phyloP scores from a whole-genome alignment of 1,140 invertebrate genomes.

The Caenorhabditis inopinata region DNA sequence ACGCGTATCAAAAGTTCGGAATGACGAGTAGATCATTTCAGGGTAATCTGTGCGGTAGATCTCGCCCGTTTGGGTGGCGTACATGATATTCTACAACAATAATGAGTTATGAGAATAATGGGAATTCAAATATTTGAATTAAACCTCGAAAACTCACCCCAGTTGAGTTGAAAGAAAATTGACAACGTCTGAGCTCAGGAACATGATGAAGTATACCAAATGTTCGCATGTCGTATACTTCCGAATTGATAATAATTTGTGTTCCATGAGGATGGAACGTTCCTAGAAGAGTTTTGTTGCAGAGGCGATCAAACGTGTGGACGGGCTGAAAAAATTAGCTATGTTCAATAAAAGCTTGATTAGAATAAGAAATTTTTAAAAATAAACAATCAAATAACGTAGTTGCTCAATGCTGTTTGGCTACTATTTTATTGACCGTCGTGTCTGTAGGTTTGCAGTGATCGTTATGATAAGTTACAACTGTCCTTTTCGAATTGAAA shows the following conservation, averaged over 20 bases:
- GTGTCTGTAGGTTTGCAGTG: no score
- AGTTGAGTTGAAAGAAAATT: conserved; percentile 70
- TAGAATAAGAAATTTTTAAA: no score
- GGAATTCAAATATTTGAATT: not conserved
- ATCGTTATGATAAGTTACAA: no score
- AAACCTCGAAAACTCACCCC: conserved; percentile 59
- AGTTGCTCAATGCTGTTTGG: no score
- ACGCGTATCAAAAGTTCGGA: conserved; percentile 76
- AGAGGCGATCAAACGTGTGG: conserved; percentile 96
- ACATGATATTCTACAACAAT: conserved; percentile 54
- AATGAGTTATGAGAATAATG: conserved; percentile 47
- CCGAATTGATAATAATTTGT: conserved; percentile 71
- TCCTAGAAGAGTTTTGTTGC: conserved; percentile 82
- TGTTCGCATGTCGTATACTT: conserved; percentile 87
- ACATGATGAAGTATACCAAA: conserved; percentile 91
- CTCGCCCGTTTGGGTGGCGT: conserved; percentile 43
- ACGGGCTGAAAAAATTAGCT: conserved; percentile 68
- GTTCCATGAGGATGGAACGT: conserved; percentile 92
- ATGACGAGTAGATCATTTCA: conserved; percentile 32
- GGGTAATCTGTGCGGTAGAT: conserved; percentile 9
- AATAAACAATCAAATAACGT: no score
- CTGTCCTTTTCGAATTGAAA: no score
- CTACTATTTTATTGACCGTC: no score
- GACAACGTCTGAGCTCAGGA: conserved; percentile 83
- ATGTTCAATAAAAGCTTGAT: no score